Percentiles rank a stretch among this genome's conserved stretches.
Conservation (phyloP, 2,797 vertebrate species). For the Phyllotis vaccarum region DNA sequence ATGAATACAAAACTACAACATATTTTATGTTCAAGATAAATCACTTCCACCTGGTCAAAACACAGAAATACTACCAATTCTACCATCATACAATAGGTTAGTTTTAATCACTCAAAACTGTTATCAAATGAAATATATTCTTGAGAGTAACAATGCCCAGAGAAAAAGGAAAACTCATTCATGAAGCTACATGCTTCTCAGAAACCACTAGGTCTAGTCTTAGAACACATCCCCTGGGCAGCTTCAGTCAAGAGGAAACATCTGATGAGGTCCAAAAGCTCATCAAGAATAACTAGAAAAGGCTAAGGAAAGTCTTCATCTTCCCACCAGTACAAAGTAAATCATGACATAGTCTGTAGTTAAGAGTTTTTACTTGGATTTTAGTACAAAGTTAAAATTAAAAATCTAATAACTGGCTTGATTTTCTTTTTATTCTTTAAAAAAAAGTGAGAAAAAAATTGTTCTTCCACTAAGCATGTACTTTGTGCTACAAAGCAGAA, state of each 20-base stretch:
- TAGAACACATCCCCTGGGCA: conserved; percentile 14
- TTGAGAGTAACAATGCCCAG: conserved; percentile 36
- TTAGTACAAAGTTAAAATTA: conserved; percentile 53
- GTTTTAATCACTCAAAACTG: conserved; percentile 53
- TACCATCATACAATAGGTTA: conserved; percentile 6
- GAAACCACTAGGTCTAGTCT: conserved; percentile 5
- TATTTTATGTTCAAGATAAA: conserved; percentile 42
- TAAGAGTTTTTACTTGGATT: conserved; percentile 51
- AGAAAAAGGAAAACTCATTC: conserved; percentile 47
- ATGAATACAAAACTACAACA: conserved; percentile 9
- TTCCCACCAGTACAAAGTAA: conserved; percentile 39
- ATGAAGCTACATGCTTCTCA: background rate
- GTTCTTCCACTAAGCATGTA: conserved; percentile 69
- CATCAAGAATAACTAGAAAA: conserved; percentile 53
- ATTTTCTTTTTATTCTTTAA: conserved; percentile 55
- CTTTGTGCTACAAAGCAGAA: conserved; percentile 50
- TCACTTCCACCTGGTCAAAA: conserved; percentile 55
- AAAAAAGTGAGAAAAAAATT: background rate
- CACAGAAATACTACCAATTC: conserved; percentile 37
- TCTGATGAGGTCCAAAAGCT: conserved; percentile 10
- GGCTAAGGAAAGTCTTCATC: background rate
- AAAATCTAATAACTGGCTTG: conserved; percentile 28
- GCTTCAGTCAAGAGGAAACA: conserved; percentile 46
- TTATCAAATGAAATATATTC: conserved; percentile 53
- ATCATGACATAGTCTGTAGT: conserved; percentile 27